Evolutionary conservation across 2,797 vertebrate species (phyloP).

Genomic region (Intellagama lesueurii): DNA sequence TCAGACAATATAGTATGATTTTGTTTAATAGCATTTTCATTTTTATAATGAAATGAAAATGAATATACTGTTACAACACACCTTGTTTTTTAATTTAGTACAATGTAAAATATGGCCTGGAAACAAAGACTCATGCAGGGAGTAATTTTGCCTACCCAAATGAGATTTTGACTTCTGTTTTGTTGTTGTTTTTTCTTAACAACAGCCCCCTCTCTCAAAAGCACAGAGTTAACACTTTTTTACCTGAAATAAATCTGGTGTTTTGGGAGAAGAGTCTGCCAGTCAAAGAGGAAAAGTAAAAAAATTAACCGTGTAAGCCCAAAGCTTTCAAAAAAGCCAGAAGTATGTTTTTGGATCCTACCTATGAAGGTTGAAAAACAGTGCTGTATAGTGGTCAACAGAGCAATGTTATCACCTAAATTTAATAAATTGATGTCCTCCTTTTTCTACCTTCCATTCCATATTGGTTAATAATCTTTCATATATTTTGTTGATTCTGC

Average conservation of each 20-base stretch:
- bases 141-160: neutral
- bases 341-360: too few relatives aligned
- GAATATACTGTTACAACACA: neutral
- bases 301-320: neutral
- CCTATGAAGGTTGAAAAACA: neutral
- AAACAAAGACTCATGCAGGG: neutral
- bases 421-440: constrained; percentile 20
- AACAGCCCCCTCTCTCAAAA: neutral
- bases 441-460: neutral
- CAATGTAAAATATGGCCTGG: neutral
- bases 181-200: too few relatives aligned
- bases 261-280: too few relatives aligned
- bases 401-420: neutral
- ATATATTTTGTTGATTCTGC: constrained; percentile 52
- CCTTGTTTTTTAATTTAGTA: too few relatives aligned
- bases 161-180: neutral
- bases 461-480: constrained; percentile 14
- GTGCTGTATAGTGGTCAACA: neutral
- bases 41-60: neutral
- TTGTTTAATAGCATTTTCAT: neutral
- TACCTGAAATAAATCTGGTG: neutral
- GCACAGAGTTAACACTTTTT: neutral
- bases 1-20: neutral
- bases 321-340: neutral
- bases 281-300: neutral